Percentiles rank a stretch among this genome's conserved stretches.
These are phyloP conservation scores for Scelioninae gen. 1 DNA, from an alignment of 2,888 invertebrate species.

Conservation along the genomic window DNA sequence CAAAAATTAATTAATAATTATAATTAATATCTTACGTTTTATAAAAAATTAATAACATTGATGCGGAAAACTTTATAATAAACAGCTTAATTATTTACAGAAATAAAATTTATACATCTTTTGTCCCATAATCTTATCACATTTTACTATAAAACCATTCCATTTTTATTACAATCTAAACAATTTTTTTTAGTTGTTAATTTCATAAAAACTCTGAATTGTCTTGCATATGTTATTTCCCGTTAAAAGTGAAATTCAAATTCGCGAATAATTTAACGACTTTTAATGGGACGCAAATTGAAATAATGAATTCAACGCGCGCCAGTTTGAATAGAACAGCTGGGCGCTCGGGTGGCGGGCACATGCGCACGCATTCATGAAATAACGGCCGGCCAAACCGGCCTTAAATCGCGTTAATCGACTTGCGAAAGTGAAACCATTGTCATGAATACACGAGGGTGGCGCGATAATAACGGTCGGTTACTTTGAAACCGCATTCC, in stretches of 20 bases:
- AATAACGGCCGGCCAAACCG: constrained; percentile 62
- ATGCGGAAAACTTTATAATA: too few species aligned
- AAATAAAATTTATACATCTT: too few species aligned
- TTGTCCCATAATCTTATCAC: too few species aligned
- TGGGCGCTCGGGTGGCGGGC: constrained; percentile 25
- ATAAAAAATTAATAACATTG: too few species aligned
- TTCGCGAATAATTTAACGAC: constrained; percentile 28
- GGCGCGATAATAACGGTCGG: constrained; percentile 59
- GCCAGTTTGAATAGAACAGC: constrained; percentile 48
- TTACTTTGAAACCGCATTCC: constrained; percentile 52
- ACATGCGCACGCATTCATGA: constrained; percentile 60
- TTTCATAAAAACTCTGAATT: background rate
- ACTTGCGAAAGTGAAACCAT: constrained; percentile 69
- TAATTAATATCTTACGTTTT: too few species aligned
- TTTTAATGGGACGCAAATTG: constrained; percentile 27
- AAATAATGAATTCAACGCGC: constrained; percentile 37
- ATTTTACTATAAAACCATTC: too few species aligned
- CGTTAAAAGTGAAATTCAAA: constrained; percentile 36
- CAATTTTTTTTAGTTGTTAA: background rate
- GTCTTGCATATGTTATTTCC: background rate
- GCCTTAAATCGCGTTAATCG: constrained; percentile 63
- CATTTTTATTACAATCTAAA: too few species aligned
- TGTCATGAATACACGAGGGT: constrained; percentile 66
- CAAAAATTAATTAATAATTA: too few species aligned
- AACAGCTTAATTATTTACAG: too few species aligned